A percentile compares a stretch with the other conserved stretches of the same genome.
Evolutionary conservation across 2,888 invertebrate species (phyloP).

Genomic region (Baronia brevicornis): DNA sequence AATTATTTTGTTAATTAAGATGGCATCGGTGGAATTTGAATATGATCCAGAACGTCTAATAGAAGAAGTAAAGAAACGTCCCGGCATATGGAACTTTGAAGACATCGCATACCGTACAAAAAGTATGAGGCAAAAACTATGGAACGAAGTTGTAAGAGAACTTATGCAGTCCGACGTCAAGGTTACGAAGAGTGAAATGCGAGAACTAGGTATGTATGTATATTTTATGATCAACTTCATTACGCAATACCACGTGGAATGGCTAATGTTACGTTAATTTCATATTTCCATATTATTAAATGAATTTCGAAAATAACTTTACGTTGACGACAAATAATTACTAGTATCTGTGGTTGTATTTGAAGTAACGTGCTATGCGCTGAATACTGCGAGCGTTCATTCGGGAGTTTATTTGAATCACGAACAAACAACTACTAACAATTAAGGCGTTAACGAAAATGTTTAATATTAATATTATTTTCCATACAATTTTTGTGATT

Average conservation of each 20-base stretch:
- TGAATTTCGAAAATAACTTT: too few relatives aligned
- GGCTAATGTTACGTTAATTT: slow-evolving; percentile 2
- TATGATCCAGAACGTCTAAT: slow-evolving; percentile 63
- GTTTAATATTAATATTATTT: too few relatives aligned
- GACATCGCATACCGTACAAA: slow-evolving; percentile 49
- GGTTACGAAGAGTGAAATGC: slow-evolving; percentile 57
- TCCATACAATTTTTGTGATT: too few relatives aligned
- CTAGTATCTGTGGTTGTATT: too few relatives aligned
- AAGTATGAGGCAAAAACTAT: slow-evolving; percentile 41
- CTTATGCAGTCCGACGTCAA: slow-evolving; percentile 46
- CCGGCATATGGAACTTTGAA: slow-evolving; percentile 61
- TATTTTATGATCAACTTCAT: slow-evolving; percentile 10
- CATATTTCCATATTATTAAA: too few relatives aligned
- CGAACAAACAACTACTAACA: too few relatives aligned
- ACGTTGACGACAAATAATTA: too few relatives aligned
- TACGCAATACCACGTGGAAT: too few relatives aligned
- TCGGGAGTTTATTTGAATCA: too few relatives aligned
- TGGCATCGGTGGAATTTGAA: slow-evolving; percentile 52
- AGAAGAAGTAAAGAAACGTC: slow-evolving; percentile 56
- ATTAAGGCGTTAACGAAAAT: too few relatives aligned
- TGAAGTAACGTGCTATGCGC: too few relatives aligned
- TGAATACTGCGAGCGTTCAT: too few relatives aligned
- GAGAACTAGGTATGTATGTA: slow-evolving; percentile 61
- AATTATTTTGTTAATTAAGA: slow-evolving; percentile 6
- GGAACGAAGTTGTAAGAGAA: slow-evolving; percentile 57